These are phyloP conservation scores for Pampusana beccarii DNA, from an alignment of 2,113 vertebrate species.

Conservation along the genomic window DNA sequence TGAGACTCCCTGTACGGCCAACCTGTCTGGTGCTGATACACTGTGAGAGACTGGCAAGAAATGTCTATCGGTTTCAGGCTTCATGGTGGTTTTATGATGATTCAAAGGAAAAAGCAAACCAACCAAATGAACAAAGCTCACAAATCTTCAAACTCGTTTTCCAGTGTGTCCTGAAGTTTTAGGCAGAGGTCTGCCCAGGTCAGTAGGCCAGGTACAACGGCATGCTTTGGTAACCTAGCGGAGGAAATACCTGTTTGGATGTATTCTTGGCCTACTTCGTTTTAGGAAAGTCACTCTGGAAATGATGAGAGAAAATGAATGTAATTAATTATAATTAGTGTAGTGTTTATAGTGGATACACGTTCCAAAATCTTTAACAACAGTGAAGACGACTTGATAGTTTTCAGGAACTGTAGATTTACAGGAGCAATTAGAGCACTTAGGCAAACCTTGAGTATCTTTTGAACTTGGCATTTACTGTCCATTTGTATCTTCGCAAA, in stretches of 20 bases:
- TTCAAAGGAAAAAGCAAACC: neutral
- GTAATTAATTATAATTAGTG: conserved; percentile 61
- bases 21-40: neutral
- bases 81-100: neutral
- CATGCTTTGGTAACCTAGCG: neutral
- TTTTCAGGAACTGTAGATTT: conserved; percentile 9
- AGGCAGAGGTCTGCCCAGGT: neutral
- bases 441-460: neutral
- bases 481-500: conserved; percentile 8
- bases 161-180: neutral
- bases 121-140: too few relatives aligned
- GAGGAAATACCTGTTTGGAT: neutral
- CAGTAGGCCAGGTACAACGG: neutral
- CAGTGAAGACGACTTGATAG: neutral
- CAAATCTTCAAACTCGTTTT: neutral
- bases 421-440: neutral
- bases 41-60: neutral
- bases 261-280: neutral
- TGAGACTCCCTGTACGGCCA: neutral
- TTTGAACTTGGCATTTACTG: neutral
- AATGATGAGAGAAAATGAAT: conserved; percentile 40
- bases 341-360: conserved; percentile 24
- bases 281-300: neutral
- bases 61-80: neutral
- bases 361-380: conserved; percentile 14